Evolutionary conservation across 2,888 invertebrate genomes (phyloP).

Genomic region (Heteromurus nitidus): DNA sequence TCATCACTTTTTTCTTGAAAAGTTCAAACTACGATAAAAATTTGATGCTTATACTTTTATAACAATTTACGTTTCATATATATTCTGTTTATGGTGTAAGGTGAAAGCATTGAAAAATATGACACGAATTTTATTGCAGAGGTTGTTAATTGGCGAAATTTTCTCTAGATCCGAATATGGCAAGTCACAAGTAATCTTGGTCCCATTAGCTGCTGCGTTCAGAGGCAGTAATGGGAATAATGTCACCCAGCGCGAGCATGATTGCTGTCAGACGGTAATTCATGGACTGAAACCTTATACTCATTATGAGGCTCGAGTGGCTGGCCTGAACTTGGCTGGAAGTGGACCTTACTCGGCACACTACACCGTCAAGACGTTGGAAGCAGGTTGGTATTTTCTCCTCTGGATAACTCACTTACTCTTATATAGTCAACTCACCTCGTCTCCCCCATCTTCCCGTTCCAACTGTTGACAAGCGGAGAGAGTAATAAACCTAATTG

Average conservation of each 20-base stretch:
- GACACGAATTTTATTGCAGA: background rate
- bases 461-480: background rate
- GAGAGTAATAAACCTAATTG: background rate
- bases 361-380: conserved; percentile 66
- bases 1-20: no score
- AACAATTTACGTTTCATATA: no score
- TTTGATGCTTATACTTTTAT: no score
- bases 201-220: conserved; percentile 62
- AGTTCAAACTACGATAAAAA: no score
- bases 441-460: background rate
- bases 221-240: conserved; percentile 45
- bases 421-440: background rate
- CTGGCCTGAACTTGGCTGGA: conserved; percentile 70
- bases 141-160: background rate
- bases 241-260: conserved; percentile 57
- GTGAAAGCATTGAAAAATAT: no score
- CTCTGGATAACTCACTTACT: conserved; percentile 1
- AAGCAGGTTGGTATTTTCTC: conserved; percentile 64
- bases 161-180: conserved; percentile 58
- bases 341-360: conserved; percentile 67
- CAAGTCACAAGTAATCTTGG: conserved; percentile 59
- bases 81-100: no score
- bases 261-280: conserved; percentile 71
- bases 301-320: conserved; percentile 70
- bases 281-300: conserved; percentile 69